Evolutionary conservation across 2,797 vertebrate species (phyloP).

Genomic region (Falco naumanni): DNA sequence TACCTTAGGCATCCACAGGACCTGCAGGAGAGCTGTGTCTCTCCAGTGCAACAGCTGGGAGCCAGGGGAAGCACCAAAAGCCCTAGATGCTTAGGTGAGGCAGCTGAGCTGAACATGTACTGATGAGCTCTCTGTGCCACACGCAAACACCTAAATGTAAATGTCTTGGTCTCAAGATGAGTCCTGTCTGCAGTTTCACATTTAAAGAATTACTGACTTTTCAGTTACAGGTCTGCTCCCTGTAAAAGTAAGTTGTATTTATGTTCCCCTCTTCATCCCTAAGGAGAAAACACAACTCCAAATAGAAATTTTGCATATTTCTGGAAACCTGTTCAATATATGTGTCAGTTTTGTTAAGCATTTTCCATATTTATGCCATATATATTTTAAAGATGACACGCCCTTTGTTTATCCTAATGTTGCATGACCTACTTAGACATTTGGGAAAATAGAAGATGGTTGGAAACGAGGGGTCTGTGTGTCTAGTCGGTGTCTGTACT

Average conservation of each 20-base stretch:
- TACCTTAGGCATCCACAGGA: not conserved
- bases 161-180: not conserved
- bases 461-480: not conserved
- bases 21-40: not conserved
- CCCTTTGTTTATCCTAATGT: not conserved
- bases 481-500: not conserved
- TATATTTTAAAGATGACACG: not conserved
- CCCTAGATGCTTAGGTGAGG: not conserved
- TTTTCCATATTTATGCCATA: not conserved
- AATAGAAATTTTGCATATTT: not conserved
- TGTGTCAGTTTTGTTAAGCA: not conserved
- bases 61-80: not conserved
- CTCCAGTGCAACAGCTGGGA: fast-evolving
- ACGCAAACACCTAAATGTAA: not conserved
- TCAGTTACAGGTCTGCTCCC: not conserved
- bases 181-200: not conserved
- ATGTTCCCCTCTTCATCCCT: not conserved
- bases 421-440: not conserved
- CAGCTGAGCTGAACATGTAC: fast-evolving
- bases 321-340: not conserved
- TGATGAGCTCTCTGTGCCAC: not conserved
- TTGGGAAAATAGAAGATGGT: not conserved
- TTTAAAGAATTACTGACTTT: not conserved
- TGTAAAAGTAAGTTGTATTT: not conserved
- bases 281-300: not conserved